Base-by-base conservation (phyloP, 1,140 invertebrate genomes). In the Globodera rostochiensis region DNA sequence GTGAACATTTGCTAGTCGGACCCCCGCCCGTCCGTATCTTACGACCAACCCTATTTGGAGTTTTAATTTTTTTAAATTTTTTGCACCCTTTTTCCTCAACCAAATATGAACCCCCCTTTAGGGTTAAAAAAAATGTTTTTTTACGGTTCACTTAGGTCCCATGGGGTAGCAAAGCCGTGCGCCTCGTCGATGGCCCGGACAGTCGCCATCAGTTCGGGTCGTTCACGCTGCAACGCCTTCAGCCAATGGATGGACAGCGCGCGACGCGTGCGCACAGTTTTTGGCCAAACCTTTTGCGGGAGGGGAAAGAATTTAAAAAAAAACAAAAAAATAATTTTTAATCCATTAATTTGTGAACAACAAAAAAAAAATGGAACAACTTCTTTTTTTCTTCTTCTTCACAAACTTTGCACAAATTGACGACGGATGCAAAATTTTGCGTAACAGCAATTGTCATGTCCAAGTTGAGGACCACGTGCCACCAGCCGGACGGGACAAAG, bases 381-480 rank as follows among this genome's bases (percentile, higher is more conserved):
- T n/a, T 36, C 3, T 36, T 3, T 36, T 36, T 36, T 36, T 25
- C n/a, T 69, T 66, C 96, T 98, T 0, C 1, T 36, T 36, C 36
- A 36, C 36, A 36, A 36, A 98, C 96, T 60, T 98, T 93, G 7
- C 96, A 95, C 90, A 99, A 98, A 91, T 98, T 99, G 1, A 95
- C 95, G 73, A 93, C 92, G 82, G 96, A 98, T 90, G 95, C 96
- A 90, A 98, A 99, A 91, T 99, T 99, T 90, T 99, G 97, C 0
- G 97, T 99, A 0, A 99, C 94, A 60, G 97, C 97, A 75, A 98
- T 94, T 1, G 97, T 98, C 80, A 94, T 93, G 85, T 98, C 95
- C 74, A 98, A 91, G 91, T 99, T 99, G 8, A 99, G 91, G 21
- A 99, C 97, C 60, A 99, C 97, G 91, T 99, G 97, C 97, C 97